phyloP scores from a whole-genome alignment of 2,888 invertebrate genomes.

The Hypena proboscidalis region DNA sequence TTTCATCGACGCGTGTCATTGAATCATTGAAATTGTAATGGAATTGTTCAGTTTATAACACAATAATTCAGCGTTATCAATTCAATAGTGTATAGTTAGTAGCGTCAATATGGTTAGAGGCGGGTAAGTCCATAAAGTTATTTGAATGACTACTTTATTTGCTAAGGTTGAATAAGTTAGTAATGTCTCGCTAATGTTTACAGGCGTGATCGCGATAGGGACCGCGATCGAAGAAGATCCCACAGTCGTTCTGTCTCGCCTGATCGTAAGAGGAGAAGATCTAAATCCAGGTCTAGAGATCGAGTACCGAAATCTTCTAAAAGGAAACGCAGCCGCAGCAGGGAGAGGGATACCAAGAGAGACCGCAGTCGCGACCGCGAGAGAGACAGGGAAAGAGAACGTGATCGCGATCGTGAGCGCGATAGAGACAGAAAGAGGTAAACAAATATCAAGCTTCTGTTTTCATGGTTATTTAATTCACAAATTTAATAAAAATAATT shows the following conservation, averaged over 20 bases:
- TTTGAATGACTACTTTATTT: background rate
- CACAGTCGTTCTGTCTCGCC: conserved; percentile 86
- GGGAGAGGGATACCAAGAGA: conserved; percentile 86
- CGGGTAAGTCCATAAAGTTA: conserved; percentile 62
- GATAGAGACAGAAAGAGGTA: conserved; percentile 40
- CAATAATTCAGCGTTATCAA: conserved; percentile 15
- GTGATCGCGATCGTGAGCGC: conserved; percentile 38
- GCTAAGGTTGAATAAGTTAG: background rate
- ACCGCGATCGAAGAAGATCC: conserved; percentile 83
- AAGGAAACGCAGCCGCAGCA: conserved; percentile 88
- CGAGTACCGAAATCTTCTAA: conserved; percentile 85
- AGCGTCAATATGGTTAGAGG: conserved; percentile 65
- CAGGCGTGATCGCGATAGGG: conserved; percentile 76
- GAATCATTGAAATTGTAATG: conserved; percentile 5
- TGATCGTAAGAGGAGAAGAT: conserved; percentile 84
- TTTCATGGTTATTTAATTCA: no score
- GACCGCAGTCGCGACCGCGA: conserved; percentile 81
- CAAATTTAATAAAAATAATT: no score
- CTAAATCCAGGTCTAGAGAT: conserved; percentile 86
- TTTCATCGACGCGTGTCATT: conserved; percentile 40
- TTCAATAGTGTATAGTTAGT: conserved; percentile 27
- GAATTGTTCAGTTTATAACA: conserved; percentile 11
- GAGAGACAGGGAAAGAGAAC: conserved; percentile 49
- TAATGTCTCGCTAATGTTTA: conserved; percentile 26
- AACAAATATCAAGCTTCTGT: no score